Percentiles rank a stretch among this genome's conserved stretches.
Conservation (phyloP, 1,140 invertebrate genomes). For the Potamilus streckersoni region DNA sequence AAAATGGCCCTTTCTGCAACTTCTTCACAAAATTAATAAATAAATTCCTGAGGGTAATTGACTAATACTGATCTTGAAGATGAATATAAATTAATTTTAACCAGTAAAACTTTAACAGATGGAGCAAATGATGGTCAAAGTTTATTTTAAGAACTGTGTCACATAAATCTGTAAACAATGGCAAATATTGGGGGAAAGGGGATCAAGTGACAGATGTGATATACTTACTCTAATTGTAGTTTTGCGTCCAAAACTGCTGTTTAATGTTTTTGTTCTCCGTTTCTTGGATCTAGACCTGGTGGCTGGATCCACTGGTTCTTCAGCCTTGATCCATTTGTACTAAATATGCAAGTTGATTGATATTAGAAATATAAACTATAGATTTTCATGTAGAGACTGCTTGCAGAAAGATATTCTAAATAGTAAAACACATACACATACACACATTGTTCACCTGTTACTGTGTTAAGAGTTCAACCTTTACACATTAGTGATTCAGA, state of each 20-base stretch:
- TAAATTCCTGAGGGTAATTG: no score
- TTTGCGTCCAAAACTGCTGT: constrained; percentile 58
- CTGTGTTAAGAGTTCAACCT: background rate
- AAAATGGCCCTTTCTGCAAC: no score
- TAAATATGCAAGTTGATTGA: constrained; percentile 33
- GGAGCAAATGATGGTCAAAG: no score
- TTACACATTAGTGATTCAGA: background rate
- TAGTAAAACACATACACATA: background rate
- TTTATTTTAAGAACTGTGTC: background rate
- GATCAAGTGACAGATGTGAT: no score
- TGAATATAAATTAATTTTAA: no score
- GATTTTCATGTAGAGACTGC: background rate
- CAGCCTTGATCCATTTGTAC: constrained; percentile 64
- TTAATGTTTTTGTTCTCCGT: constrained; percentile 53
- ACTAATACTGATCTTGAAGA: no score
- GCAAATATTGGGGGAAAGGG: background rate
- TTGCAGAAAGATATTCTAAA: background rate
- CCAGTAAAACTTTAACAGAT: no score
- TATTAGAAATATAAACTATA: background rate
- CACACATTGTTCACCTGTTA: background rate
- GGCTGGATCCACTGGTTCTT: constrained; percentile 41
- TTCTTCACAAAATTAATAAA: no score
- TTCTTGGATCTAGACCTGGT: constrained; percentile 31
- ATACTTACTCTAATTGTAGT: constrained; percentile 57
- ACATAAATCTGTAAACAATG: background rate